A percentile compares a stretch with the other conserved stretches of the same genome.
Evolutionary conservation across 64 coral and sea anemone genomes (phyloP).

Genomic region (Hydrozoanthus tunicans): DNA sequence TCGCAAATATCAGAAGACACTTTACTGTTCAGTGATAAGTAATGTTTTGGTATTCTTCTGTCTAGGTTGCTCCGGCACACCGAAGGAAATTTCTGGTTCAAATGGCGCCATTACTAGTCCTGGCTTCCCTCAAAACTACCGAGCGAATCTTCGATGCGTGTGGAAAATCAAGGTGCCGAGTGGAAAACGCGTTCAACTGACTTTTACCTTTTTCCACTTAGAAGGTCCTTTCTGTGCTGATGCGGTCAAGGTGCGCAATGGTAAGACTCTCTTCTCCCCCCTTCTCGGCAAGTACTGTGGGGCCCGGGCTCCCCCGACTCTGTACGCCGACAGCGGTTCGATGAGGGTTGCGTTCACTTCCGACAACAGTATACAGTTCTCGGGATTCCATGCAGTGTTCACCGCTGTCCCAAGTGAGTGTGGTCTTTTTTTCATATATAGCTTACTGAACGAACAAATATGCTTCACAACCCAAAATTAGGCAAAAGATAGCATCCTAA

Average conservation of each 20-base stretch:
- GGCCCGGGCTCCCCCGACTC: neutral
- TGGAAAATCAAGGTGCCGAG: constrained; percentile 27
- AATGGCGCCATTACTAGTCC: constrained; percentile 22
- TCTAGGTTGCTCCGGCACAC: constrained; percentile 7
- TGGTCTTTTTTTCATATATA: neutral
- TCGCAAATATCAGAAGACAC: neutral
- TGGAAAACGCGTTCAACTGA: constrained; percentile 22
- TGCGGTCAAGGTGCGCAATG: constrained; percentile 7
- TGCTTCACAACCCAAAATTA: no score
- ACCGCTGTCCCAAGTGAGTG: constrained; percentile 38
- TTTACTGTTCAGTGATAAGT: neutral
- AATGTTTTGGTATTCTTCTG: neutral
- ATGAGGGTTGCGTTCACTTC: neutral
- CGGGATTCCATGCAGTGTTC: constrained; percentile 17
- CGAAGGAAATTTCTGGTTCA: constrained; percentile 1
- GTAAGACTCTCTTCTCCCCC: neutral
- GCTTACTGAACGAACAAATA: neutral
- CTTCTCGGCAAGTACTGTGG: constrained; percentile 16
- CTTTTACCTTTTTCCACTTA: constrained; percentile 20
- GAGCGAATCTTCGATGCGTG: neutral
- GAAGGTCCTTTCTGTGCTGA: constrained; percentile 33
- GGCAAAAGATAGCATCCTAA: no score
- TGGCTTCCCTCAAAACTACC: constrained; percentile 6
- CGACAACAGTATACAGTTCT: neutral
- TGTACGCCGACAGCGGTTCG: constrained; percentile 10